phyloP scores from a whole-genome alignment of 2,888 invertebrate species.

The Elmis aenea region DNA sequence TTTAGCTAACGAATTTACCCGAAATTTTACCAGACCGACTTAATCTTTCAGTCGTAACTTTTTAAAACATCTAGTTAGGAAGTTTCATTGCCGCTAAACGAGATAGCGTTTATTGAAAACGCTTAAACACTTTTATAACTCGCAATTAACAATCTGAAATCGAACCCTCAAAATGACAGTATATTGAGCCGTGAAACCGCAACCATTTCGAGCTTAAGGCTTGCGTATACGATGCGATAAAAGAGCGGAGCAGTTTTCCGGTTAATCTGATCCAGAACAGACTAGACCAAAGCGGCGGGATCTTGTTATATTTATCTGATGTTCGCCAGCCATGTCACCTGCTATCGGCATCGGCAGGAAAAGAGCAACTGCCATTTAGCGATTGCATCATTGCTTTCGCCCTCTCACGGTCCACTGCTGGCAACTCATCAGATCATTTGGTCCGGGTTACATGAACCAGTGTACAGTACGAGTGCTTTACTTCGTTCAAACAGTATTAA shows the following conservation, averaged over 20 bases:
- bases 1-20: too few species aligned
- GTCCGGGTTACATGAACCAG: slow-evolving; percentile 10
- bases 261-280: slow-evolving; percentile 14
- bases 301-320: slow-evolving; percentile 26
- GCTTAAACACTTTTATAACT: too few species aligned
- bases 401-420: slow-evolving; percentile 14
- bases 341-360: slow-evolving; percentile 25
- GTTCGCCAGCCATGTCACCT: slow-evolving; percentile 23
- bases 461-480: slow-evolving; percentile 6
- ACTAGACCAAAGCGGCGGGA: slow-evolving; percentile 12
- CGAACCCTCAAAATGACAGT: neutral
- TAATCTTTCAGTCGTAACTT: too few species aligned
- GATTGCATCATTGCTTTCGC: slow-evolving; percentile 18
- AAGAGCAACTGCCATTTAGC: slow-evolving; percentile 23
- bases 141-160: too few species aligned
- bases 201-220: too few species aligned
- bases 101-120: too few species aligned
- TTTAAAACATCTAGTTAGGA: too few species aligned
- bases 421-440: slow-evolving; percentile 19
- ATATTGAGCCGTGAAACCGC: neutral
- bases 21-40: too few species aligned
- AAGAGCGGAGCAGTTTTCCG: slow-evolving; percentile 15
- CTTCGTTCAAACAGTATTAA: slow-evolving; percentile 2
- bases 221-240: too few species aligned
- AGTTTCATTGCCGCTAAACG: too few species aligned